Percentiles rank a stretch among this genome's conserved stretches.
These are phyloP conservation scores for Epinephelus moara DNA, from an alignment of 2,113 vertebrate genomes.

Conservation along the genomic window DNA sequence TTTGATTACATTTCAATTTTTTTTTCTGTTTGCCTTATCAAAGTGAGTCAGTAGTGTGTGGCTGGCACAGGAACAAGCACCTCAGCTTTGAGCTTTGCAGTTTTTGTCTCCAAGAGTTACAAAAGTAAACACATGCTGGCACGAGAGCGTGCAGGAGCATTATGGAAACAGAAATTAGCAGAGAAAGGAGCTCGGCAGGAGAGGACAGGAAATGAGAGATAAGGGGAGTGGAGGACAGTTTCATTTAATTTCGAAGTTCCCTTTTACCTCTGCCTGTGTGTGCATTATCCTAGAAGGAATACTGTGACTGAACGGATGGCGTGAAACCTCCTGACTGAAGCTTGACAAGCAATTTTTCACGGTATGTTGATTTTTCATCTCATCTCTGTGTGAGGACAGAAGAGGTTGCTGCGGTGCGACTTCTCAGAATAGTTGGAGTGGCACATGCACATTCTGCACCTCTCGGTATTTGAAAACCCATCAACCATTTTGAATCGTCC, in stretches of 20 bases:
- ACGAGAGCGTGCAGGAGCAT: constrained; percentile 11
- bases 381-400: constrained; percentile 50
- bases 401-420: constrained; percentile 25
- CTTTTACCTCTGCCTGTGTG: constrained; percentile 30
- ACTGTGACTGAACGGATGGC: not conserved
- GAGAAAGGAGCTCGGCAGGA: constrained; percentile 32
- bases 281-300: constrained; percentile 20
- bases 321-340: constrained; percentile 40
- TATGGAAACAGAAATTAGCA: constrained; percentile 47
- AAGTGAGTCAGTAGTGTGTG: constrained; percentile 53
- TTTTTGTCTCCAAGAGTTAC: constrained; percentile 42
- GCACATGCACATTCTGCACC: constrained; percentile 40
- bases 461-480: constrained; percentile 45
- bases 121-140: constrained; percentile 58
- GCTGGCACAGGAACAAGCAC: constrained; percentile 50
- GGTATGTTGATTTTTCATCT: constrained; percentile 60
- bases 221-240: constrained; percentile 37
- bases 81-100: constrained; percentile 41
- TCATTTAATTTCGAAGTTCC: constrained; percentile 40
- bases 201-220: constrained; percentile 34
- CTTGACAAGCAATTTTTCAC: constrained; percentile 62
- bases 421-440: constrained; percentile 47
- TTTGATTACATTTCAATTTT: constrained; percentile 39
- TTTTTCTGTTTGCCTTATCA: constrained; percentile 59
- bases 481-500: constrained; percentile 43